Evolutionary conservation across 2,113 vertebrate species (phyloP).

Genomic region (Callithrix jacchus): DNA sequence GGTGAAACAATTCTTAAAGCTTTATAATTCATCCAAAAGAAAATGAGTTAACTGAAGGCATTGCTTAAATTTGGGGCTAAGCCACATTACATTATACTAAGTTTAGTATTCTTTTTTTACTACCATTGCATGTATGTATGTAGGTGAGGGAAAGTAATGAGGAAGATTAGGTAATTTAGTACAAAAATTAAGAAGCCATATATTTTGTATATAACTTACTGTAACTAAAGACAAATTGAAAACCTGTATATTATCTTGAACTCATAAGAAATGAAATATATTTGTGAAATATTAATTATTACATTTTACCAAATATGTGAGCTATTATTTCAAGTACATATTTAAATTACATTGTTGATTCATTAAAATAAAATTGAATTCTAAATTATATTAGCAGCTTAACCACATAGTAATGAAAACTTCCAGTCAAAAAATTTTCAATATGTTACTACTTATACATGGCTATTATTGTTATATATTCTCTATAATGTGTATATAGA

Average conservation of each 20-base stretch:
- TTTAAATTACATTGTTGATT: background rate
- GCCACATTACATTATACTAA: background rate
- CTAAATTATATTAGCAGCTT: background rate
- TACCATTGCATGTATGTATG: background rate
- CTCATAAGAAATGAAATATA: background rate
- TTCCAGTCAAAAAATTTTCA: conserved; percentile 8
- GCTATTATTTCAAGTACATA: background rate
- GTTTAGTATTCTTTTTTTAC: background rate
- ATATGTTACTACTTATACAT: background rate
- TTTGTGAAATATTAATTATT: background rate
- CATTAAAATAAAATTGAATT: conserved; percentile 39
- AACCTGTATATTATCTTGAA: background rate
- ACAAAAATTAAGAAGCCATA: background rate
- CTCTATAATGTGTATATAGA: background rate
- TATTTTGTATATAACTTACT: background rate
- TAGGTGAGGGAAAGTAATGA: fast-evolving
- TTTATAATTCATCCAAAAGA: background rate
- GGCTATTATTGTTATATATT: background rate
- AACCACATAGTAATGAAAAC: conserved; percentile 23
- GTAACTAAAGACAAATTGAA: background rate
- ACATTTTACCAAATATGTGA: background rate
- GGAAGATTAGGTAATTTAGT: background rate
- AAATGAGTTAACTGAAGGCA: background rate
- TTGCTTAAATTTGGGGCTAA: background rate
- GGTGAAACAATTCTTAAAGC: background rate